A percentile compares a stretch with the other conserved stretches of the same genome.
These are phyloP conservation scores for Diabrotica balteata DNA, from an alignment of 2,888 invertebrate genomes.

Conservation along the genomic window DNA sequence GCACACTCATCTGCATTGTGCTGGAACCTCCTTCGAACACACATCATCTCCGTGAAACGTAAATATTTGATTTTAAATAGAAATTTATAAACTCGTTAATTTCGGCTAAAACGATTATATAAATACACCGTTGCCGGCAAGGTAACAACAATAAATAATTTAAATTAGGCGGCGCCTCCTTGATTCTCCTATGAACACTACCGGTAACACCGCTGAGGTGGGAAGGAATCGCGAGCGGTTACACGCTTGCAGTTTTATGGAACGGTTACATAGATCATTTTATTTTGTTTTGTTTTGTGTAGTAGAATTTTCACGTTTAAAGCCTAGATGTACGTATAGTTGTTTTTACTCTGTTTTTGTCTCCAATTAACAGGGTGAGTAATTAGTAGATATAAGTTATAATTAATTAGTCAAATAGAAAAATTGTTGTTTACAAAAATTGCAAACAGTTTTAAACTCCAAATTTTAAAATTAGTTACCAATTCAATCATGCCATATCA, in stretches of 20 bases:
- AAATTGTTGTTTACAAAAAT: too few relatives aligned
- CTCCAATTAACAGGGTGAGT: not conserved
- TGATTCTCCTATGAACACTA: conserved; percentile 23
- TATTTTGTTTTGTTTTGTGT: not conserved
- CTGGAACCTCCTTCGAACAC: conserved; percentile 2
- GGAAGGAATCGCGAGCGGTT: not conserved
- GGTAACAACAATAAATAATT: conserved; percentile 44
- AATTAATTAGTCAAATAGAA: too few relatives aligned
- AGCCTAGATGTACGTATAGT: too few relatives aligned
- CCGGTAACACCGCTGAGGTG: conserved; percentile 19
- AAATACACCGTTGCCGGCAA: conserved; percentile 38
- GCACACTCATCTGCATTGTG: conserved; percentile 6
- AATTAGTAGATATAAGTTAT: too few relatives aligned
- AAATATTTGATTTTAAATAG: conserved; percentile 42
- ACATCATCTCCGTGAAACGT: conserved; percentile 27
- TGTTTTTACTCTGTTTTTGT: not conserved
- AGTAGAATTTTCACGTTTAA: too few relatives aligned
- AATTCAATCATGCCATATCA: too few relatives aligned
- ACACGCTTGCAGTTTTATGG: conserved; percentile 2
- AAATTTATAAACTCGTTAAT: conserved; percentile 41
- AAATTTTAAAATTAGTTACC: too few relatives aligned
- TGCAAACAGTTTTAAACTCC: too few relatives aligned
- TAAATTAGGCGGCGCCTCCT: conserved; percentile 39
- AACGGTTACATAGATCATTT: not conserved
- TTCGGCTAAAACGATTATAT: conserved; percentile 36